A percentile compares a stretch with the other conserved stretches of the same genome.
Evolutionary conservation across 1,140 invertebrate species (phyloP).

Genomic region (Hylaeus volcanicus): DNA sequence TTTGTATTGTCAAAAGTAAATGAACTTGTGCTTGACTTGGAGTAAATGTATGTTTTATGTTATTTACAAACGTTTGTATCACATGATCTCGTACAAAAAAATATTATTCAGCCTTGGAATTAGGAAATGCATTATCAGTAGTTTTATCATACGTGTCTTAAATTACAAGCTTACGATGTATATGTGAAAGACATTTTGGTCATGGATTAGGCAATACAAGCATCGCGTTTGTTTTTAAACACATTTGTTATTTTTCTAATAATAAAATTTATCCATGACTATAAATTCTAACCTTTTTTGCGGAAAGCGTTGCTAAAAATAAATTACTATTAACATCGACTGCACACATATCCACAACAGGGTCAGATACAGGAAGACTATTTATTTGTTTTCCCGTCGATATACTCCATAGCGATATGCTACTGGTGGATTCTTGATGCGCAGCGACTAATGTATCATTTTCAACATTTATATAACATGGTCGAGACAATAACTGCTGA

Average conservation of each 20-base stretch:
- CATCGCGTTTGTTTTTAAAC: neutral
- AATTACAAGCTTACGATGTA: neutral
- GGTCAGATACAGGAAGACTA: conserved; percentile 82
- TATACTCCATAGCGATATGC: conserved; percentile 85
- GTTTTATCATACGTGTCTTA: neutral
- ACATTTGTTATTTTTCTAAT: neutral
- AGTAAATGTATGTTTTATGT: neutral
- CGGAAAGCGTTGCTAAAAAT: conserved; percentile 84
- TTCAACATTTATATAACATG: conserved; percentile 82
- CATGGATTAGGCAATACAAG: neutral
- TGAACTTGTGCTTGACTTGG: neutral
- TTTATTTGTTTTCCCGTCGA: conserved; percentile 82
- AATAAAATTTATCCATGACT: conserved; percentile 68
- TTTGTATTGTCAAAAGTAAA: conserved; percentile 8
- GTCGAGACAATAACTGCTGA: conserved; percentile 84
- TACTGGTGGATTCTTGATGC: conserved; percentile 84
- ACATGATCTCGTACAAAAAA: neutral
- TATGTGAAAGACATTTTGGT: neutral
- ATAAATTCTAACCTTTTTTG: conserved; percentile 84
- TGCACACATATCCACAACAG: conserved; percentile 85
- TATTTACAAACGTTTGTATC: conserved; percentile 5
- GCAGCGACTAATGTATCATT: conserved; percentile 84
- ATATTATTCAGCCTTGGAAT: neutral
- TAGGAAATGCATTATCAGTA: neutral
- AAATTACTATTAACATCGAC: conserved; percentile 80